Evolutionary conservation across 2,113 vertebrate genomes (phyloP), one percentile per base, ranked within the genome.

Genomic region (Rhinolophus sinicus): DNA sequence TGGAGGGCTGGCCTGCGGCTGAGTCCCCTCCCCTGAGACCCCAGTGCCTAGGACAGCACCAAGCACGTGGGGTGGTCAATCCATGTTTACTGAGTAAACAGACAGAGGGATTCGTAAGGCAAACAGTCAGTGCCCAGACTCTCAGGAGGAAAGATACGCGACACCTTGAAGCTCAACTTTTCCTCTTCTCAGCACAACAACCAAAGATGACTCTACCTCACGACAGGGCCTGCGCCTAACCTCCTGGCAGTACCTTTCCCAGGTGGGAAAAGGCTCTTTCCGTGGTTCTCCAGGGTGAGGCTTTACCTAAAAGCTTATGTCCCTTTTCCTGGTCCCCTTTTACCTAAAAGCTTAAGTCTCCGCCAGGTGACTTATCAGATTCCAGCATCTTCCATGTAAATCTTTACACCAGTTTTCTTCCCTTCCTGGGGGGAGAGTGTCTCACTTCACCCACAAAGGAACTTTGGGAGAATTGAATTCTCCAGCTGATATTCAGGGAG

Each of bases 141-240:
- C 35, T 18, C 10, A 1, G 4, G 8, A 8, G n/a, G 30, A 15
- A 52, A 21, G 62, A 26, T 0, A 40, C 33, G 58, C 28, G 3
- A 15, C 0, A 0, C 56, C 44, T 0, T 0, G 12, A 13, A 33
- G 33, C 33, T 12, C 19, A 1, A 2, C 1, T 0, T 35, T 11
- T 67, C 15, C 33, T 24, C 54, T 22, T 8, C 47, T 35, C 30
- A 2, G 1, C 0, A 10, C 33, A 9, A 50, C n/a, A 6, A 50
- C 21, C 0, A 0, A 15, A 40, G 40, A 75, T 0, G 2, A 16
- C 5, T n/a, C 4, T 6, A 9, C 28, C 22, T 24, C 6, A 0
- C 0, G 28, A 38, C 1, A 4, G 1, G 7, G 35, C 40, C 92
- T 40, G 35, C 33, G 50, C 65, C 83, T 58, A 60, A 9, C 33